Percentiles rank a stretch among this genome's conserved stretches.
phyloP scores from a whole-genome alignment of 2,113 vertebrate species.

The Progne subis region DNA sequence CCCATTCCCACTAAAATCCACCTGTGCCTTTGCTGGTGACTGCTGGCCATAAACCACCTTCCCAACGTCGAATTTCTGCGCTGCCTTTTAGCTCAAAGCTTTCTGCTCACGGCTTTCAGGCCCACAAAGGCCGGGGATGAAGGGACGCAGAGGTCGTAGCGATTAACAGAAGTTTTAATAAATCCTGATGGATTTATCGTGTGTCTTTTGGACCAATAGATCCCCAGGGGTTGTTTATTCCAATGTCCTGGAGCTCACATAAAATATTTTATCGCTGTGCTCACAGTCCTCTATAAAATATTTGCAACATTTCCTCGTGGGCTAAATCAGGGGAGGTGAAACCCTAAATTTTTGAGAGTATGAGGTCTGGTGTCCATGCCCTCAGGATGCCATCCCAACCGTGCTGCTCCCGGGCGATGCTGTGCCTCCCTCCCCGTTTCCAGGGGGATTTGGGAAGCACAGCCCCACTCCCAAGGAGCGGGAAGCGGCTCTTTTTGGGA shows the following conservation, averaged over 20 bases:
- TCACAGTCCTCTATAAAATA: neutral
- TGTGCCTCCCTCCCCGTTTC: neutral
- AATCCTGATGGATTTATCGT: neutral
- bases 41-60: neutral
- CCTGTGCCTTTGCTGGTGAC: neutral
- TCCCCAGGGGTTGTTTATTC: slow-evolving; percentile 2
- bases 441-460: fast-evolving
- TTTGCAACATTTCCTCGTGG: neutral
- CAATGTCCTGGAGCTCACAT: neutral
- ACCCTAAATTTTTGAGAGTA: neutral
- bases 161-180: slow-evolving; percentile 42
- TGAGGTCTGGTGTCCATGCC: no score
- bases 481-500: neutral
- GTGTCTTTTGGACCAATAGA: neutral
- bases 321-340: neutral
- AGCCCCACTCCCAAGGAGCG: fast-evolving
- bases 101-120: neutral
- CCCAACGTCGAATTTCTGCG: fast-evolving
- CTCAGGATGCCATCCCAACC: neutral
- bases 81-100: neutral
- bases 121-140: neutral
- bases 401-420: neutral
- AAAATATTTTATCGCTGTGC: neutral
- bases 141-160: neutral
- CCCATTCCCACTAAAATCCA: neutral